Percentiles rank a stretch among this genome's conserved stretches.
Conservation (phyloP, 2,888 invertebrate genomes). For the Brachylomia viminalis region DNA sequence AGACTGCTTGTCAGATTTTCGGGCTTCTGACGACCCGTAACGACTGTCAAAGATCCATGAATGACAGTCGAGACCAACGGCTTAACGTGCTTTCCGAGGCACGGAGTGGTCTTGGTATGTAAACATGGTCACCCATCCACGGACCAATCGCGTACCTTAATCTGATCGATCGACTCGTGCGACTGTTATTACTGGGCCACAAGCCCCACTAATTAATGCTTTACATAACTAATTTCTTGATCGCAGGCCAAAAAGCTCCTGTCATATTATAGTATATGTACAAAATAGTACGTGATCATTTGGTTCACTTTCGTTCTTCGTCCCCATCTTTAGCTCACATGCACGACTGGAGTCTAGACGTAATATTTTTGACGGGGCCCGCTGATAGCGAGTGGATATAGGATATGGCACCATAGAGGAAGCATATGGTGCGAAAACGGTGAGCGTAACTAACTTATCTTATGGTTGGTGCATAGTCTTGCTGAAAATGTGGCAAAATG, state of each 20-base stretch:
- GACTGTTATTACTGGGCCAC: too few relatives aligned
- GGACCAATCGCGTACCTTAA: too few relatives aligned
- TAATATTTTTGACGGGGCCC: constrained; percentile 58
- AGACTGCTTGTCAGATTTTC: too few relatives aligned
- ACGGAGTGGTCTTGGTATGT: too few relatives aligned
- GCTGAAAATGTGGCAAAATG: not conserved
- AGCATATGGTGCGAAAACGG: constrained; percentile 37
- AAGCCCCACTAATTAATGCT: too few relatives aligned
- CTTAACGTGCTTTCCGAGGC: too few relatives aligned
- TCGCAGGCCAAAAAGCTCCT: not conserved
- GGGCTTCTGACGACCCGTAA: too few relatives aligned
- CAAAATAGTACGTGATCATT: constrained; percentile 3
- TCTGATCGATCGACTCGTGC: too few relatives aligned
- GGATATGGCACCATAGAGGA: constrained; percentile 42
- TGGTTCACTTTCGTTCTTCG: constrained; percentile 27
- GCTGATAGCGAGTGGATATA: constrained; percentile 59
- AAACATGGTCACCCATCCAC: too few relatives aligned
- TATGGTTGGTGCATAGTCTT: constrained; percentile 22
- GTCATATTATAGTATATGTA: not conserved
- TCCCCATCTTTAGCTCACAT: constrained; percentile 12
- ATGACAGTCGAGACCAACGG: too few relatives aligned
- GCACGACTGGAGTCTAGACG: constrained; percentile 60
- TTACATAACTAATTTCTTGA: not conserved
- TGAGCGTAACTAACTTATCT: constrained; percentile 10
- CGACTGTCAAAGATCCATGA: too few relatives aligned